These are phyloP conservation scores for Esox masquinongy DNA, from an alignment of 2,797 vertebrate species.

Conservation along the genomic window DNA sequence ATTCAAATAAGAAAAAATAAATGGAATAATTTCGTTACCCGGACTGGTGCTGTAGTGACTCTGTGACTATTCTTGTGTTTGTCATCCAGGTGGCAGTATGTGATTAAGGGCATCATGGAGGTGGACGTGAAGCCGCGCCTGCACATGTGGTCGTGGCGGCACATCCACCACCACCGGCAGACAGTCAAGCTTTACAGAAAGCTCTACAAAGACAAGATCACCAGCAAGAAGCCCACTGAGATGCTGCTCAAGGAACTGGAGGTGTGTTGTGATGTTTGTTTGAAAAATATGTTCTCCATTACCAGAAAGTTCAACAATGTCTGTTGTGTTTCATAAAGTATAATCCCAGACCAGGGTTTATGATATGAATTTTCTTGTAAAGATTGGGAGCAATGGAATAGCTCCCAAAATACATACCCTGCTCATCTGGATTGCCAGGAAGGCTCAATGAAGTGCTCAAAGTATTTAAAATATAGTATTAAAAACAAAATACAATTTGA, in stretches of 20 bases:
- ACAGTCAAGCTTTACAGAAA: slow-evolving; percentile 85
- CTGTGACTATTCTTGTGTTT: background rate
- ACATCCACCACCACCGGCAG: slow-evolving; percentile 81
- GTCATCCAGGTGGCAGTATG: slow-evolving; percentile 88
- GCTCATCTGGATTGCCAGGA: background rate
- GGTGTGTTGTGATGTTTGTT: slow-evolving; percentile 68
- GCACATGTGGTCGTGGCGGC: slow-evolving; percentile 95
- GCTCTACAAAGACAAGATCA: slow-evolving; percentile 91
- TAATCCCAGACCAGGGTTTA: background rate
- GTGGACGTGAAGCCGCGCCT: slow-evolving; percentile 87
- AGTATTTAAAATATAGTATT: background rate
- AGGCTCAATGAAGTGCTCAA: background rate
- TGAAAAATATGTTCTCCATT: no score
- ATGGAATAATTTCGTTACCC: background rate
- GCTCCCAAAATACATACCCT: background rate
- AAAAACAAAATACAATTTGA: background rate
- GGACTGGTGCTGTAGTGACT: background rate
- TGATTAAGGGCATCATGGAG: slow-evolving; percentile 85
- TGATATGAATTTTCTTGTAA: background rate
- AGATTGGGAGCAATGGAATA: background rate
- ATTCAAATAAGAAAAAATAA: background rate
- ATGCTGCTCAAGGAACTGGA: slow-evolving; percentile 79
- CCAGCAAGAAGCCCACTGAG: slow-evolving; percentile 83
- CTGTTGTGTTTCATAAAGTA: background rate
- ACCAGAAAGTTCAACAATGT: no score